phyloP scores from a whole-genome alignment of 2,113 vertebrate genomes.

The Cacatua alba region DNA sequence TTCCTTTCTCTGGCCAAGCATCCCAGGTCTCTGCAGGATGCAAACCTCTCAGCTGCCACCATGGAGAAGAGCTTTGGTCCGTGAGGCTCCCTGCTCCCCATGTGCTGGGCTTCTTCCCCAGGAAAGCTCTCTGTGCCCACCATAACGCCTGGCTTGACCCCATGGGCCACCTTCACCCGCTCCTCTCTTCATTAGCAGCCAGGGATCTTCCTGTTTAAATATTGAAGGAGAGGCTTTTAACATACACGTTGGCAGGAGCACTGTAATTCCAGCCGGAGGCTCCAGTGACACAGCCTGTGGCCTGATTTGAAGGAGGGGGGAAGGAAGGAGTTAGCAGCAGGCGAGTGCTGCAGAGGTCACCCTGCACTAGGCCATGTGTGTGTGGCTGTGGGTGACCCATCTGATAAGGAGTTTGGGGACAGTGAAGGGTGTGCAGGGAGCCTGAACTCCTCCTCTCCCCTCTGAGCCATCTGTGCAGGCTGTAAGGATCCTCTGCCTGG shows the following conservation, averaged over 20 bases:
- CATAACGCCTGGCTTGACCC: rapidly evolving
- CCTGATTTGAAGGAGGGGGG: not conserved
- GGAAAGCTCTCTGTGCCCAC: not conserved
- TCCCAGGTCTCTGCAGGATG: not conserved
- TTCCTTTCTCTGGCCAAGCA: not conserved
- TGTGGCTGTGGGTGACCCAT: not conserved
- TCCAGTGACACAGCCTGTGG: not conserved
- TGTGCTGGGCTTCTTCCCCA: not conserved
- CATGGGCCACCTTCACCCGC: rapidly evolving
- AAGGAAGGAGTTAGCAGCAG: not conserved
- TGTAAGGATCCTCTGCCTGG: not conserved
- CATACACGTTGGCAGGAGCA: not conserved
- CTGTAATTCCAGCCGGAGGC: constrained; percentile 23
- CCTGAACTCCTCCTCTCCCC: not conserved
- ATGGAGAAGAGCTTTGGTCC: not conserved
- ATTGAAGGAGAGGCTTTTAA: not conserved
- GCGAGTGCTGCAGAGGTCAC: not conserved
- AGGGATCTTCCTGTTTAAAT: not conserved
- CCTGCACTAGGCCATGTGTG: not conserved
- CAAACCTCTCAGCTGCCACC: not conserved
- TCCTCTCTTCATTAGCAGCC: not conserved
- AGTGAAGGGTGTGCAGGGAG: not conserved
- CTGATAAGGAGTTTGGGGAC: not conserved
- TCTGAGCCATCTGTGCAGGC: rapidly evolving
- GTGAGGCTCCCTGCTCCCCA: rapidly evolving